These are phyloP conservation scores for Carlito syrichta DNA, from an alignment of 2,113 vertebrate genomes.

Conservation along the genomic window DNA sequence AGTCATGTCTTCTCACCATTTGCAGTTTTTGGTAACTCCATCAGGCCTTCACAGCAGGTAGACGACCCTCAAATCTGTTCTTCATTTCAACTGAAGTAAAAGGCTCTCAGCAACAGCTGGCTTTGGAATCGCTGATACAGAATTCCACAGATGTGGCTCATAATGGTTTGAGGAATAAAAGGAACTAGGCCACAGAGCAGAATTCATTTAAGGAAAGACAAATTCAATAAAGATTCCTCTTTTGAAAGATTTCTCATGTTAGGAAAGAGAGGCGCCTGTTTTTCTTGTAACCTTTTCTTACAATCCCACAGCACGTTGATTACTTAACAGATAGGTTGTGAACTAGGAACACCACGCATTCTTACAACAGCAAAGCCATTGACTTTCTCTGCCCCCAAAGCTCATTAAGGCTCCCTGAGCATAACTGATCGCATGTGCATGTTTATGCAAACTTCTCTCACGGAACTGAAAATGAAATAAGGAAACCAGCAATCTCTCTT, in stretches of 20 bases:
- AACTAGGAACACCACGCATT: background rate
- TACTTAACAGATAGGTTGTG: constrained; percentile 28
- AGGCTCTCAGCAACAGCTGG: constrained; percentile 79
- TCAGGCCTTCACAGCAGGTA: constrained; percentile 82
- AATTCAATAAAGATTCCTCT: constrained; percentile 64
- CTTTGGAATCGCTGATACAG: constrained; percentile 70
- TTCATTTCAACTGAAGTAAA: constrained; percentile 78
- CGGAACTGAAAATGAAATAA: constrained; percentile 72
- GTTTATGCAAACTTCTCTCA: constrained; percentile 47
- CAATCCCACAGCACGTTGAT: background rate
- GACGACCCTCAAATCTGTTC: constrained; percentile 79
- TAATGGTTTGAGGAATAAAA: constrained; percentile 70
- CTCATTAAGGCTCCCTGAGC: constrained; percentile 69
- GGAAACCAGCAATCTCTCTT: constrained; percentile 50
- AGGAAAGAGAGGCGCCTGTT: background rate
- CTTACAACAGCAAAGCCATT: background rate
- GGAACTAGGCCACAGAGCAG: constrained; percentile 62
- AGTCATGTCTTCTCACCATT: constrained; percentile 68
- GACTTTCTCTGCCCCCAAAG: constrained; percentile 40
- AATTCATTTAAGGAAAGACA: constrained; percentile 73
- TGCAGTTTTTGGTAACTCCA: constrained; percentile 75
- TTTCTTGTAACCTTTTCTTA: background rate
- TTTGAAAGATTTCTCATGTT: constrained; percentile 29
- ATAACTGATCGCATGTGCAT: constrained; percentile 61
- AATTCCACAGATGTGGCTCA: constrained; percentile 79